Base-by-base conservation (phyloP, 2,888 invertebrate genomes). In the Furcula furcula region DNA sequence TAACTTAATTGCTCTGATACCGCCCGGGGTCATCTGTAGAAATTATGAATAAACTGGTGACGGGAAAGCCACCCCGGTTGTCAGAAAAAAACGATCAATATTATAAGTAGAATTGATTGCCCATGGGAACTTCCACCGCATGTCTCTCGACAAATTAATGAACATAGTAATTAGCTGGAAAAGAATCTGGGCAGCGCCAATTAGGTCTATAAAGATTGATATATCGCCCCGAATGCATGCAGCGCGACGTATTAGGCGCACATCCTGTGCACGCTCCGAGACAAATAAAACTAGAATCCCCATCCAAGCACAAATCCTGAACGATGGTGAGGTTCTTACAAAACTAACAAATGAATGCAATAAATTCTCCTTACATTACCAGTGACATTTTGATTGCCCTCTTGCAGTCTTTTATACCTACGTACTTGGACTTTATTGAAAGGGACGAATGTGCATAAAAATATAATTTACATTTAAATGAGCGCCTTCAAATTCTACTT, bases 261-360 rank as follows among this genome's bases (percentile, higher is more conserved):
- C 69, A 79, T 80, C 81, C 81, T 77, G 79, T 70, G 63, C 74
- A 70, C 76, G 73, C 66, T 70, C 68, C 66, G 61, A 65, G 68
- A 73, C 71, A 78, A 83, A 80, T 80, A 81, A 80, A 80, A 70
- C 73, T 69, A 49, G 63, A 72, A 70, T 75, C 83, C 77, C 77
- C 70, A 71, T 70, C 57, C 65, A 62, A 63, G 61, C 72, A 78
- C 74, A 78, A 79, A 78, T 76, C 76, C 76, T 70, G 54, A 59
- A 47, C 69, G 62, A 70, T 60, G 69, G 72, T 72, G 66, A 69
- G 70, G 71, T 76, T 70, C 77, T 76, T 78, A 75, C 77, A 65
- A 69, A 84, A 77, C 74, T 76, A 83, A 86, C 83, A 82, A 79
- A 83, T 73, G 68, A 76, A 75, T 64, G 73, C 77, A 75, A 82